Conservation (phyloP, 2,797 vertebrate species). For the Odontamblyopus rebecca region DNA sequence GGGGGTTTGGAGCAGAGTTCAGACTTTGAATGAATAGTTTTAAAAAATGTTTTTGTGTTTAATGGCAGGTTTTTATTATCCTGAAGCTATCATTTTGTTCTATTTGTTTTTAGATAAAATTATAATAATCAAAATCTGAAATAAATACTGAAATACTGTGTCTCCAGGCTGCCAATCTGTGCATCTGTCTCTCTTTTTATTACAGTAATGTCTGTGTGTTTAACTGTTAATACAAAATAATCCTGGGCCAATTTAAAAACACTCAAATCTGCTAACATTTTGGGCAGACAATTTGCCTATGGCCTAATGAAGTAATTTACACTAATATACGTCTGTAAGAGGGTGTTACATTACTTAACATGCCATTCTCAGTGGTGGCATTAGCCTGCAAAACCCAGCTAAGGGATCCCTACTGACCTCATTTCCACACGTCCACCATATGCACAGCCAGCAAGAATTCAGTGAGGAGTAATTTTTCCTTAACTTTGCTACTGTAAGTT, state of each 20-base stretch:
- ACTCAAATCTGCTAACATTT: background rate
- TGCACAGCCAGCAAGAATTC: slow-evolving; percentile 6
- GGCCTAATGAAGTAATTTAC: slow-evolving; percentile 19
- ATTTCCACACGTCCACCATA: background rate
- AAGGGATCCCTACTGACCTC: slow-evolving; percentile 1
- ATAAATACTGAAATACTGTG: no score
- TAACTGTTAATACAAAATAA: no score
- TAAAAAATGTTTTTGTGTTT: no score
- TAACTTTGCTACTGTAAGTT: slow-evolving; percentile 32
- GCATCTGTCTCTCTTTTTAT: no score
- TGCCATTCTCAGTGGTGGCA: slow-evolving; percentile 4
- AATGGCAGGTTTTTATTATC: no score
- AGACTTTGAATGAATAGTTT: no score
- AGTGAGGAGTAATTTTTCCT: slow-evolving; percentile 20
- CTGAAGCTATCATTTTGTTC: no score
- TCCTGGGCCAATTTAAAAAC: background rate
- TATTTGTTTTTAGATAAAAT: no score
- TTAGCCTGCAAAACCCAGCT: slow-evolving; percentile 9
- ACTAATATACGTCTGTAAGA: background rate
- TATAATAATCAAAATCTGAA: no score
- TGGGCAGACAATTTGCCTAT: slow-evolving; percentile 2
- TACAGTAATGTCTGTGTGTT: no score
- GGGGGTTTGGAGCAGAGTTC: no score
- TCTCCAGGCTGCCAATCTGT: no score
- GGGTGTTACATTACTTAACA: slow-evolving; percentile 6